phyloP scores from a whole-genome alignment of 2,888 invertebrate genomes.

The Odontocolon sp. region DNA sequence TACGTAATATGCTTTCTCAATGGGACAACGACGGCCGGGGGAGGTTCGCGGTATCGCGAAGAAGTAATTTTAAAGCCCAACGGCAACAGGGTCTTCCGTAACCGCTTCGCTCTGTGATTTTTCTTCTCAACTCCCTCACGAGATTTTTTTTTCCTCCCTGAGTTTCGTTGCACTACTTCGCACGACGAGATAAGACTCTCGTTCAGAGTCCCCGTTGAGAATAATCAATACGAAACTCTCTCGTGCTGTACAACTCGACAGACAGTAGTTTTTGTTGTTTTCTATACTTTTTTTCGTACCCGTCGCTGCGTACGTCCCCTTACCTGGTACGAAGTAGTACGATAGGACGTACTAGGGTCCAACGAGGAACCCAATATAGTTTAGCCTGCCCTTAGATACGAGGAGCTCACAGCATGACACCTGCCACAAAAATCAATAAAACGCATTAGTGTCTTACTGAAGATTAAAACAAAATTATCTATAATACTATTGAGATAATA shows the following conservation, averaged over 20 bases:
- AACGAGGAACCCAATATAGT: background rate
- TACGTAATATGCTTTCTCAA: constrained; percentile 33
- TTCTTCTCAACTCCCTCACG: background rate
- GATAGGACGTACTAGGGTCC: constrained; percentile 35
- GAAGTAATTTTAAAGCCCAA: constrained; percentile 26
- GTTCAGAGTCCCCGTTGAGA: constrained; percentile 11
- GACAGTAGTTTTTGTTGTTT: background rate
- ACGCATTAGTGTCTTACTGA: background rate
- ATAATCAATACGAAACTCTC: constrained; percentile 24
- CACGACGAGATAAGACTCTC: constrained; percentile 8
- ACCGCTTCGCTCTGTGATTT: constrained; percentile 25
- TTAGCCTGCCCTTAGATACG: constrained; percentile 40
- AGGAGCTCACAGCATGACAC: constrained; percentile 35
- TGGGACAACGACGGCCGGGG: constrained; percentile 23
- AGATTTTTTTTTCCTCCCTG: background rate
- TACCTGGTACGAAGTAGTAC: constrained; percentile 37
- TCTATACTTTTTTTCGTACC: background rate
- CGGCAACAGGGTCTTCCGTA: background rate
- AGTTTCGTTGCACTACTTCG: background rate
- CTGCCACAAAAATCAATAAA: constrained; percentile 36
- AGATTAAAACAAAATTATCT: background rate
- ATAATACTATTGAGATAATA: too few species aligned
- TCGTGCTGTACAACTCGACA: constrained; percentile 1
- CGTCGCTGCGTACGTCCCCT: constrained; percentile 1
- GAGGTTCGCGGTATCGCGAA: constrained; percentile 5